Evolutionary conservation across 1,140 invertebrate species (phyloP), one percentile per base, ranked within the genome.

Genomic region (Saccostrea cuccullata): DNA sequence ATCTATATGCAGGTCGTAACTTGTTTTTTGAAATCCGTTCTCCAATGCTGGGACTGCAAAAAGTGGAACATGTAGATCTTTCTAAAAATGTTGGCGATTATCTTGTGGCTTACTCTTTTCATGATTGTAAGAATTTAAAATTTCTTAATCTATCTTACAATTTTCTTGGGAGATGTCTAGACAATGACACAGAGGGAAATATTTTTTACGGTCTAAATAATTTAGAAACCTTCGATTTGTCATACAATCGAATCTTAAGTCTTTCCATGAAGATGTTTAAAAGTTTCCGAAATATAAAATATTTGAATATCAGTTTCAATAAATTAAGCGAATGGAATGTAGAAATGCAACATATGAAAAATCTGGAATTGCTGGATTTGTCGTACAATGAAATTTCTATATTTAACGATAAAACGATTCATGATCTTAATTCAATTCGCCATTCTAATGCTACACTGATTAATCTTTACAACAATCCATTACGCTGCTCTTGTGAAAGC

Each of bases 261-360:
- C 73, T 82, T 12, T 47, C 73, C 12, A 15, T 2, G 5, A 13
- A 12, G 26, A 26, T 30, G 15, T 82, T 82, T 17, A 11, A 82
- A 82, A 82, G 73, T 47, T 36, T 82, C 11, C 11, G 30, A 11
- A 82, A 82, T 82, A 36, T 82, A 47, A 30, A 30, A 47, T 17
- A 36, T 30, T 26, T 82, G 26, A 82, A n/a, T 6, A 15, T 82
- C 73, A 82, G 73, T 30, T 30, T 30, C 15, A 82, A 82, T 26
- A 30, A 36, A 36, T 47, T 82, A 23, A 9, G 23, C 26, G 73
- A 82, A 82, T 82, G 73, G 73, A 82, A 82, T 36, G 73, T 82
- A 15, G 23, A 47, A 23, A 15, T 82, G 26, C 11, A 30, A 23
- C 73, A 82, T 30, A 82, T 82, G 73, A 82, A 82, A 15, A 82